Conservation (phyloP, 2,888 invertebrate genomes). For the Chydorus sphaericus region DNA sequence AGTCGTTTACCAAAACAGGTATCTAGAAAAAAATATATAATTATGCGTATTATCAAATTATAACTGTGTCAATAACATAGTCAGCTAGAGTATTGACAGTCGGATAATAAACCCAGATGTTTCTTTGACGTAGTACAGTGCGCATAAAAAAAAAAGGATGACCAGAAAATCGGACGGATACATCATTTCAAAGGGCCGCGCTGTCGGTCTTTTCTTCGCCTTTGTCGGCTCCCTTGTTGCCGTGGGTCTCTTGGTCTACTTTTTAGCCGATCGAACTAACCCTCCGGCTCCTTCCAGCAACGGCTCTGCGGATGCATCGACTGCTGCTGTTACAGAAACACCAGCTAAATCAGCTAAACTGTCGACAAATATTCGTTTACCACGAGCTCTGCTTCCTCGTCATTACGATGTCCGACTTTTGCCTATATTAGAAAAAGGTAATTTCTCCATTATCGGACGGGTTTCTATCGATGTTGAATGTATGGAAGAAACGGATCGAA, state of each 20-base stretch:
- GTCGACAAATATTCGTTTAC: conserved; percentile 3
- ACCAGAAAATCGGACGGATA: not conserved
- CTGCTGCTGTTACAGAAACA: not conserved
- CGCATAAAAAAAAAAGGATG: not conserved
- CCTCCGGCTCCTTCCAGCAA: not conserved
- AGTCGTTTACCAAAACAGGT: no score
- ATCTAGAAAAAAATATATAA: no score
- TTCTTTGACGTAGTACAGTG: no score
- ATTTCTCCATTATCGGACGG: conserved; percentile 18
- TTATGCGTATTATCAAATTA: no score
- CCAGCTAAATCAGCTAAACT: not conserved
- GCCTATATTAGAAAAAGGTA: conserved; percentile 18
- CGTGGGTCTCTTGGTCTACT: conserved; percentile 13
- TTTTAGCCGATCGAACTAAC: not conserved
- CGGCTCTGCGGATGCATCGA: not conserved
- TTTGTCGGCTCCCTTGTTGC: conserved; percentile 11
- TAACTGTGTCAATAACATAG: no score
- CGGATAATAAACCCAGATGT: no score
- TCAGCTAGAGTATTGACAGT: no score
- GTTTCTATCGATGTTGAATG: conserved; percentile 15
- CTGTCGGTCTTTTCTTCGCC: not conserved
- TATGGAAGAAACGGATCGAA: conserved; percentile 42
- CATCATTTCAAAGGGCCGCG: not conserved
- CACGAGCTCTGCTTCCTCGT: conserved; percentile 7
- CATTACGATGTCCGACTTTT: conserved; percentile 17